Evolutionary conservation across 2,797 vertebrate genomes (phyloP).

Genomic region (Borostomias antarcticus): DNA sequence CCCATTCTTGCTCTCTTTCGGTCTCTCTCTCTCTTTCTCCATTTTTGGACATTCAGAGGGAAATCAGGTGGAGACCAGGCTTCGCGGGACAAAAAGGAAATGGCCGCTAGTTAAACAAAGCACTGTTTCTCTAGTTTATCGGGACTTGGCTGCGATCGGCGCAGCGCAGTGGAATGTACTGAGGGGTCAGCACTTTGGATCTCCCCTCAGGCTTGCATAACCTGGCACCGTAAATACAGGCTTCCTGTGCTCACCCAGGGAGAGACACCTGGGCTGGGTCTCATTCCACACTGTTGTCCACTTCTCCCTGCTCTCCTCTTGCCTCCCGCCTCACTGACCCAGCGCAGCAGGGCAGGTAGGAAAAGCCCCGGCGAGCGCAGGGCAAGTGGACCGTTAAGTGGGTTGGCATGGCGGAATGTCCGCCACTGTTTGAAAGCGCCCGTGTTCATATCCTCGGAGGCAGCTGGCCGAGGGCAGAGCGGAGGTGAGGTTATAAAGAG

Average conservation of each 20-base stretch:
- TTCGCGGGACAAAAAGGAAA: conserved; percentile 40
- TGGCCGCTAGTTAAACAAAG: conserved; percentile 37
- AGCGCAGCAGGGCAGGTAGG: background rate
- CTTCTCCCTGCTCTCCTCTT: conserved; percentile 42
- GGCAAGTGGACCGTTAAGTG: too few species aligned
- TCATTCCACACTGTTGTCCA: conserved; percentile 14
- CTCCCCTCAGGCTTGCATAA: conserved; percentile 24
- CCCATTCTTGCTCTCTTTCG: background rate
- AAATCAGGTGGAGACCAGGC: conserved; percentile 34
- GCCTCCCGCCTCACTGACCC: conserved; percentile 32
- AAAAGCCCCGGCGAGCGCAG: background rate
- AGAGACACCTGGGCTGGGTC: conserved; percentile 8
- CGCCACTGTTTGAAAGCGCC: background rate
- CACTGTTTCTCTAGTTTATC: conserved; percentile 53
- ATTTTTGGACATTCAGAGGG: conserved; percentile 66
- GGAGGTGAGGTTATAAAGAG: background rate
- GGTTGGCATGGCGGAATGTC: too few species aligned
- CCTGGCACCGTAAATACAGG: conserved; percentile 9
- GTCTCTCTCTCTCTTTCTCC: conserved; percentile 31
- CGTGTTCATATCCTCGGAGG: background rate
- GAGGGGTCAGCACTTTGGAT: conserved; percentile 30
- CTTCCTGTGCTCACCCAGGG: conserved; percentile 6
- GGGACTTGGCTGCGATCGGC: conserved; percentile 41
- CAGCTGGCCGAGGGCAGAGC: background rate
- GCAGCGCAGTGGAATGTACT: conserved; percentile 24